Evolutionary conservation across 2,888 invertebrate species (phyloP).

Genomic region (Watsonalla binaria): DNA sequence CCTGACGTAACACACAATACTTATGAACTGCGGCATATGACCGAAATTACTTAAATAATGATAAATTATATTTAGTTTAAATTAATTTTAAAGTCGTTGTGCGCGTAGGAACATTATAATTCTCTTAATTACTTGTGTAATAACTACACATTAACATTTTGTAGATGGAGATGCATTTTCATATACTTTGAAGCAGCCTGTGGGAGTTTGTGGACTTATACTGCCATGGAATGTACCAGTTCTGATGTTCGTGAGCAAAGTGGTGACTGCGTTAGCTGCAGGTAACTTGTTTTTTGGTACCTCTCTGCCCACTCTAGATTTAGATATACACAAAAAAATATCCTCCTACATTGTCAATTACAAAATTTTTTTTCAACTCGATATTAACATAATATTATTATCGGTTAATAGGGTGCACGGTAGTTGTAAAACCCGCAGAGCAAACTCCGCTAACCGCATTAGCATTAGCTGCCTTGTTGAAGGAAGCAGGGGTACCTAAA

Average conservation of each 20-base stretch:
- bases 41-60: too few relatives aligned
- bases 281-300: constrained; percentile 18
- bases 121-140: too few relatives aligned
- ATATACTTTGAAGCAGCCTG: constrained; percentile 80
- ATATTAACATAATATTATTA: too few relatives aligned
- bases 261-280: constrained; percentile 83
- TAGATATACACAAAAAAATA: too few relatives aligned
- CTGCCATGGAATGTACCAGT: constrained; percentile 94
- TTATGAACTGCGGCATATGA: too few relatives aligned
- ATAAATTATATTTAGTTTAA: too few relatives aligned
- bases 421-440: constrained; percentile 95
- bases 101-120: too few relatives aligned
- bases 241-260: constrained; percentile 94
- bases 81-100: not conserved
- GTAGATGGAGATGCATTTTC: constrained; percentile 84
- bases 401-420: constrained; percentile 81
- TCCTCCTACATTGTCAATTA: too few relatives aligned
- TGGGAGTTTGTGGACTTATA: constrained; percentile 90
- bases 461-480: constrained; percentile 86
- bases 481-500: constrained; percentile 92
- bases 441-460: constrained; percentile 94
- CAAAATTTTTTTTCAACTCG: too few relatives aligned
- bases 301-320: too few relatives aligned
- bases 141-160: not conserved
- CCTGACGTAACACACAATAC: too few relatives aligned